phyloP scores from a whole-genome alignment of 2,888 invertebrate genomes.

The Patella caerulea region DNA sequence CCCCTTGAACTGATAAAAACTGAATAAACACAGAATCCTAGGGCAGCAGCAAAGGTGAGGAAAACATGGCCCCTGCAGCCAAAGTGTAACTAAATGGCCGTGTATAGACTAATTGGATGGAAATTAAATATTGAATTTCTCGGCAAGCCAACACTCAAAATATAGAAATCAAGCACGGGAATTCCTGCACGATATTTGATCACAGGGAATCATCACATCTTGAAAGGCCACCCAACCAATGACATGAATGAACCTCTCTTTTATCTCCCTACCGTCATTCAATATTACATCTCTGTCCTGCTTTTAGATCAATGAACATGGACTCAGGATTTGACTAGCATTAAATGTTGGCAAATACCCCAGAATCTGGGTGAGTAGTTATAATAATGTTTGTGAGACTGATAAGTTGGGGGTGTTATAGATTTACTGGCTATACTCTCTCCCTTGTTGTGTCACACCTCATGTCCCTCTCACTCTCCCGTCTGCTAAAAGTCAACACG shows the following conservation, averaged over 20 bases:
- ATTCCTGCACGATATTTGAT: not conserved
- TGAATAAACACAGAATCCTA: no score
- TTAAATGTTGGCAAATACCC: not conserved
- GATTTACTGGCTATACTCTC: not conserved
- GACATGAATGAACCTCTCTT: slow-evolving; percentile 7
- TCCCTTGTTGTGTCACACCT: not conserved
- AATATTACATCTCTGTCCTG: slow-evolving; percentile 1
- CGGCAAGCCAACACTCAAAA: not conserved
- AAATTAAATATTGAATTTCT: slow-evolving; percentile 13
- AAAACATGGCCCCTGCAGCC: no score
- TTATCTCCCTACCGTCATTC: not conserved
- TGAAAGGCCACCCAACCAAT: slow-evolving; percentile 9
- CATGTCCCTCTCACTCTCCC: not conserved
- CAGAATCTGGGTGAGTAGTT: not conserved
- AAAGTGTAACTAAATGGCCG: not conserved
- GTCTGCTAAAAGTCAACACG: slow-evolving; percentile 1
- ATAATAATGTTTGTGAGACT: not conserved
- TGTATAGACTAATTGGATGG: slow-evolving; percentile 8
- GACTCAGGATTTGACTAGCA: not conserved
- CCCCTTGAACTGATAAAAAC: no score
- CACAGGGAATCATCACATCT: not conserved
- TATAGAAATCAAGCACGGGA: not conserved
- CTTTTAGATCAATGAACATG: slow-evolving; percentile 5
- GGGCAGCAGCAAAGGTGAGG: no score
- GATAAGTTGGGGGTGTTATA: not conserved